Base-by-base conservation (phyloP, 30 jellyfish, hydroid and myxozoan species). In the Nemopilema nomurai region DNA sequence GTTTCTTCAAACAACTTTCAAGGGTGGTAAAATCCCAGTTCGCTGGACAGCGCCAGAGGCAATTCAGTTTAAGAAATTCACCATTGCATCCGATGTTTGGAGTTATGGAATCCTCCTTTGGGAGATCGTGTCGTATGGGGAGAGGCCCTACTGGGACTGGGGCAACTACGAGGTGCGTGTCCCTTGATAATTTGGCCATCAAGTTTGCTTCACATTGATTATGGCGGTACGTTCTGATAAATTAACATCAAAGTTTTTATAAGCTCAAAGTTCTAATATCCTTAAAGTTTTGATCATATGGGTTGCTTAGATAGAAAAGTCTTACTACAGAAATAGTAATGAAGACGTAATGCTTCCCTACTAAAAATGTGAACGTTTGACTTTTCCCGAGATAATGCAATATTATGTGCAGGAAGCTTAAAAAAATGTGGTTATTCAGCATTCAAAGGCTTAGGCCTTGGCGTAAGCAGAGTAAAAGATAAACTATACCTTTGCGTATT, bases 1-100 rank as follows among this genome's bases (percentile, higher is more conserved):
- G 23, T 23, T 4, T 70, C 4, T 70, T 24, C 8, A 33, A 1
- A 0, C 7, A 71, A 3, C 71, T 57, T 31, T 84, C 7, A 57
- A 95, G 99, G 99, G 99, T 62, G 99, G 99, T 21, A 95, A 95
- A 70, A 95, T 95, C 71, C 99, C 99, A 30, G 95, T 95, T 3
- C 91, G 96, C n/a, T 95, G 99, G 99, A 95, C 99, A 25, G 97
- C 99, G 18, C 99, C 99, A 1, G 99, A 95, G 53, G 97, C 97
- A 0, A 87, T 95, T 23, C 96, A 95, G 63, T 95, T 33, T 85
- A 95, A 90, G 88, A 95, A 95, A 67, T 95, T 95, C 86, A 95
- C 99, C 49, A 87, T 94, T 31, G 97, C 99, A 6, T 95, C 99
- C 8, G 99, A 95, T 77, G 97, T 95, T n/a, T 95, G 99, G 99